Evolutionary conservation across 2,113 vertebrate species (phyloP).

Genomic region (Istiophorus platypterus): DNA sequence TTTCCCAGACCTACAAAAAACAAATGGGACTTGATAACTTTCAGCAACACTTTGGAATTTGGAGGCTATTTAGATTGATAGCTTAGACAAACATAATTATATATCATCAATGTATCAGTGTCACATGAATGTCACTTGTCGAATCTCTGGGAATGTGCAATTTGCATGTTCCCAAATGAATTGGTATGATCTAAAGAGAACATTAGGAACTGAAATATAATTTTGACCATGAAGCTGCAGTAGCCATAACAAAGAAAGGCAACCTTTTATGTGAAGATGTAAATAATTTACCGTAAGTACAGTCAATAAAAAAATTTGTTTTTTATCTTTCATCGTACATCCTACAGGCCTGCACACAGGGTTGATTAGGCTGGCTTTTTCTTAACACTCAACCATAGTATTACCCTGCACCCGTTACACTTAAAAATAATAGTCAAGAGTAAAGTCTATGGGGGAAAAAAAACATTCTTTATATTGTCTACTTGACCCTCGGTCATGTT

Average conservation of each 20-base stretch:
- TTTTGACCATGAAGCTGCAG: not conserved
- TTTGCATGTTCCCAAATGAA: not conserved
- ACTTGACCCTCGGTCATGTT: not conserved
- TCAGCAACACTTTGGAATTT: not conserved
- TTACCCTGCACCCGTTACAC: not conserved
- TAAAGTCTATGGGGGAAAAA: not conserved
- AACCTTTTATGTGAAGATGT: not conserved
- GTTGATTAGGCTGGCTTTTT: not conserved
- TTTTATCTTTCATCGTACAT: not conserved
- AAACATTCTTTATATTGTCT: not conserved
- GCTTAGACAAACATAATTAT: not conserved
- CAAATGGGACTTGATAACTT: conserved; percentile 21
- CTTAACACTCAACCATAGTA: not conserved
- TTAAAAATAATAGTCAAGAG: not conserved
- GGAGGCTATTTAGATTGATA: not conserved
- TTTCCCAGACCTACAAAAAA: conserved; percentile 33
- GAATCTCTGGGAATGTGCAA: not conserved
- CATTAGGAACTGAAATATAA: not conserved
- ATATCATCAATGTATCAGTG: not conserved
- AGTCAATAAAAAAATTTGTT: not conserved
- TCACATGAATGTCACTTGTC: not conserved
- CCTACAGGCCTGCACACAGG: not conserved
- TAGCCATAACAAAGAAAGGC: not conserved
- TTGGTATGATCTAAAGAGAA: not conserved
- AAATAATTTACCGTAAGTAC: not conserved